Evolutionary conservation across 2,113 vertebrate species (phyloP).

Genomic region (Anguilla rostrata): DNA sequence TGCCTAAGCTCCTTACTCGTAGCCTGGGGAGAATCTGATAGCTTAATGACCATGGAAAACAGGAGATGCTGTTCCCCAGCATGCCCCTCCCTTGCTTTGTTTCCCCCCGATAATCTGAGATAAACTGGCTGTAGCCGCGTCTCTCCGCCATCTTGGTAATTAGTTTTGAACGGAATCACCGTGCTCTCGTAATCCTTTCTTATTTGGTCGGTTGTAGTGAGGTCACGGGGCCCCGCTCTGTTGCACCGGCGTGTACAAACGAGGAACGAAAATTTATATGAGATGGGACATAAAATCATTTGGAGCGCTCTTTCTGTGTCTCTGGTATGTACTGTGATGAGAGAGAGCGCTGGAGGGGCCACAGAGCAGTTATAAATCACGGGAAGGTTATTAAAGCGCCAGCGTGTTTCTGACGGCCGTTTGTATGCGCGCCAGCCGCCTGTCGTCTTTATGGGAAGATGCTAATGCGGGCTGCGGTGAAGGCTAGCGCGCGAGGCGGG

Average conservation of each 20-base stretch:
- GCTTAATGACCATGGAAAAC: slow-evolving; percentile 64
- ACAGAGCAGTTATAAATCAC: background rate
- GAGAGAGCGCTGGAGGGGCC: slow-evolving; percentile 16
- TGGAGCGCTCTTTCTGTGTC: slow-evolving; percentile 22
- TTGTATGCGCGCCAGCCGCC: slow-evolving; percentile 24
- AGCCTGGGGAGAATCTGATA: slow-evolving; percentile 64
- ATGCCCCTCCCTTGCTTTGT: slow-evolving; percentile 59
- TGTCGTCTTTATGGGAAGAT: background rate
- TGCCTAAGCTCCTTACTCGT: slow-evolving; percentile 65
- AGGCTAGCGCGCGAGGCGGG: background rate
- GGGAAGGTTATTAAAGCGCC: background rate
- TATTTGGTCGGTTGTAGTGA: slow-evolving; percentile 52
- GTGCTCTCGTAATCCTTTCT: slow-evolving; percentile 58
- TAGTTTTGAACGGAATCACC: slow-evolving; percentile 57
- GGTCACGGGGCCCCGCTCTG: slow-evolving; percentile 42
- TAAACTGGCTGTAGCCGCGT: slow-evolving; percentile 57
- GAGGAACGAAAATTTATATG: slow-evolving; percentile 19
- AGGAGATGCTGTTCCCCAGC: slow-evolving; percentile 55
- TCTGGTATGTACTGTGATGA: slow-evolving; percentile 9
- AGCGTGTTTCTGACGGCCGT: slow-evolving; percentile 20
- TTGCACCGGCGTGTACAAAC: slow-evolving; percentile 41
- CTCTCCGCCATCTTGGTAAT: slow-evolving; percentile 62
- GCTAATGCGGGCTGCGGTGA: background rate
- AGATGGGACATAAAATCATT: slow-evolving; percentile 17
- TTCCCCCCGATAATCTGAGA: slow-evolving; percentile 54